Base-by-base conservation (phyloP, 1,140 invertebrate genomes). In the Bombus soroeensis region DNA sequence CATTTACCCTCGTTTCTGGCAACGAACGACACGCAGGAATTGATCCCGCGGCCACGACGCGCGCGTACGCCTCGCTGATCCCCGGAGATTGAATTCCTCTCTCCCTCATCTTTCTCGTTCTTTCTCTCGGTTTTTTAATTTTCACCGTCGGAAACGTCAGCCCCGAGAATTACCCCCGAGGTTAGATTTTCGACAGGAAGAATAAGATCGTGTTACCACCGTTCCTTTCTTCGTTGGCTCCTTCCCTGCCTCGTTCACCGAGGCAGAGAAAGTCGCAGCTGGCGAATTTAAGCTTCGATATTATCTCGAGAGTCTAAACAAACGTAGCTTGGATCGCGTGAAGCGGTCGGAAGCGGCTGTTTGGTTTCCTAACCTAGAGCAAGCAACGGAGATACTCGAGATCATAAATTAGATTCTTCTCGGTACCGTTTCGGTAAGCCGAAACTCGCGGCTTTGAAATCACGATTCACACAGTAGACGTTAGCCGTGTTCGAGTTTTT, bases 1-100 rank as follows among this genome's bases (percentile, higher is more conserved):
- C 41, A n/a, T 76, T 76, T 76, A 76, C 74, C 88, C 72, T 80
- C 83, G 74, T 37, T 86, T 80, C 77, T 74, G 59, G 71, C 39
- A 37, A 43, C 62, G 39, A 78, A 53, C 84, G 75, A 83, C 89
- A 81, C 66, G 81, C 74, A 37, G 53, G 59, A 41, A 70, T 85
- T 71, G 88, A 86, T 84, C 64, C 37, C 25, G 39, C 37, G n/a
- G 64, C 72, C 34, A 71, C 64, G 62, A 43, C 85, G 75, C n/a
- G 71, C 53, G 71, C 34, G 62, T 71, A 85, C 62, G 43, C 41
- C 22, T 28, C 59, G 10, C 41, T 25, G 83, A 80, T 84, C 77
- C 28, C 68, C 34, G 22, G 81, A 83, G 80, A 86, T 82, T 75
- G 80, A 68, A 70, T 83, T 43, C 59, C 37, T 57, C 28, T 39